phyloP scores from a whole-genome alignment of 1,140 invertebrate genomes.

The Himalopsyche phryganea region DNA sequence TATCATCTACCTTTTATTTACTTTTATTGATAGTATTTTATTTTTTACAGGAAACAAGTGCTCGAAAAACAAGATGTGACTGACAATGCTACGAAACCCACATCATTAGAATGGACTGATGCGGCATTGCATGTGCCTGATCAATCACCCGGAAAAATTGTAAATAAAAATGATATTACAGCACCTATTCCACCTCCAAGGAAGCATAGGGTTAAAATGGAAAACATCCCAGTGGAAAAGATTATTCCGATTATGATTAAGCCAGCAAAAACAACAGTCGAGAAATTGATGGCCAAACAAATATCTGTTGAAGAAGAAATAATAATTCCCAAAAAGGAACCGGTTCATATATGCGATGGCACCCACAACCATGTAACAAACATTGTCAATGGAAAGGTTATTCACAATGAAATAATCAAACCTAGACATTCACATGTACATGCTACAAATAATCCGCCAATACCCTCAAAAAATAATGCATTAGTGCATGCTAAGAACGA shows the following conservation, averaged over 20 bases:
- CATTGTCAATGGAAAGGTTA: slow-evolving; percentile 22
- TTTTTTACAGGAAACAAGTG: too few relatives aligned
- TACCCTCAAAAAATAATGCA: too few relatives aligned
- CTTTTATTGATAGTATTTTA: too few relatives aligned
- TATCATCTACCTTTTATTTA: too few relatives aligned
- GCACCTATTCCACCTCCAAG: slow-evolving; percentile 26
- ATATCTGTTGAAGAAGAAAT: slow-evolving; percentile 31
- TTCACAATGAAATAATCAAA: slow-evolving; percentile 12
- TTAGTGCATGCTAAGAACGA: neutral
- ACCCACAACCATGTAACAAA: slow-evolving; percentile 29
- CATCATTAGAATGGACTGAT: slow-evolving; percentile 14
- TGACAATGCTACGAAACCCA: neutral
- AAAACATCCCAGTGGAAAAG: slow-evolving; percentile 1
- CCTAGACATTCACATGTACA: neutral
- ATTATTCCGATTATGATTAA: neutral
- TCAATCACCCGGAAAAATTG: neutral
- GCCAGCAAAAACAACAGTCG: neutral
- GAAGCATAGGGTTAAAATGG: slow-evolving; percentile 20
- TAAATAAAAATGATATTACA: neutral
- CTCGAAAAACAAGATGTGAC: neutral
- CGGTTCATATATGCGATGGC: slow-evolving; percentile 31
- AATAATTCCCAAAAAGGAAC: slow-evolving; percentile 31
- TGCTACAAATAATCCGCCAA: too few relatives aligned
- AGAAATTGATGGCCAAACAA: neutral
- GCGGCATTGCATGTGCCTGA: slow-evolving; percentile 16